Evolutionary conservation across 2,888 invertebrate genomes (phyloP).

Genomic region (Drosophila recens): DNA sequence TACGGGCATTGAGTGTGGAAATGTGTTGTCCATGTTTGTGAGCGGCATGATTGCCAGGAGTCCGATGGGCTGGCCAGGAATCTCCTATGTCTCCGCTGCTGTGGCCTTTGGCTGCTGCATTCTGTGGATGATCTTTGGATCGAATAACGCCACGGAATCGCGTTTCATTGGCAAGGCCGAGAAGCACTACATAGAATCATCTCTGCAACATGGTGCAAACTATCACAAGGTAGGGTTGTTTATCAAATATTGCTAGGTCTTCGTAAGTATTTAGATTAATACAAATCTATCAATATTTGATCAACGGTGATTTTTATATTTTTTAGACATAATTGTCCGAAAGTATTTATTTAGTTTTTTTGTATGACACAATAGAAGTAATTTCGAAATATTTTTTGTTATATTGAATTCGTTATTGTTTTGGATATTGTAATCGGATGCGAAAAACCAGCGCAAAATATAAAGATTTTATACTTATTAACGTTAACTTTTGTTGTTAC

Average conservation of each 20-base stretch:
- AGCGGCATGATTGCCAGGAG: slow-evolving; percentile 6
- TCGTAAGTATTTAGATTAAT: too few relatives aligned
- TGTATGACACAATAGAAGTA: too few relatives aligned
- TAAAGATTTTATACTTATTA: too few relatives aligned
- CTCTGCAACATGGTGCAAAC: slow-evolving; percentile 69
- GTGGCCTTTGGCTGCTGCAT: slow-evolving; percentile 86
- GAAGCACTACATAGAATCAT: slow-evolving; percentile 87
- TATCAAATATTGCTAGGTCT: too few relatives aligned
- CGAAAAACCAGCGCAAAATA: too few relatives aligned
- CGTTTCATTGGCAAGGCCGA: slow-evolving; percentile 87
- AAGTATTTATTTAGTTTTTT: too few relatives aligned
- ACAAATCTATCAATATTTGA: too few relatives aligned
- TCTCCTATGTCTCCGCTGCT: slow-evolving; percentile 83
- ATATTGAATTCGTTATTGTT: too few relatives aligned
- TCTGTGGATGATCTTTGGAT: slow-evolving; percentile 86
- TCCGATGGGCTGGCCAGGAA: slow-evolving; percentile 6
- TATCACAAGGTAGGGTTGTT: slow-evolving; percentile 41
- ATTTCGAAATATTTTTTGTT: too few relatives aligned
- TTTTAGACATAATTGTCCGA: not conserved
- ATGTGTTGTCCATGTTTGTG: slow-evolving; percentile 84
- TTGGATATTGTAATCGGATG: too few relatives aligned
- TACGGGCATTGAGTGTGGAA: slow-evolving; percentile 89
- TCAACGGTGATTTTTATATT: too few relatives aligned
- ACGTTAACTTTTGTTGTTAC: too few relatives aligned
- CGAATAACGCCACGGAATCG: slow-evolving; percentile 87